These are phyloP conservation scores for Oreochromis grahami DNA, from an alignment of 2,797 vertebrate species.

Conservation along the genomic window DNA sequence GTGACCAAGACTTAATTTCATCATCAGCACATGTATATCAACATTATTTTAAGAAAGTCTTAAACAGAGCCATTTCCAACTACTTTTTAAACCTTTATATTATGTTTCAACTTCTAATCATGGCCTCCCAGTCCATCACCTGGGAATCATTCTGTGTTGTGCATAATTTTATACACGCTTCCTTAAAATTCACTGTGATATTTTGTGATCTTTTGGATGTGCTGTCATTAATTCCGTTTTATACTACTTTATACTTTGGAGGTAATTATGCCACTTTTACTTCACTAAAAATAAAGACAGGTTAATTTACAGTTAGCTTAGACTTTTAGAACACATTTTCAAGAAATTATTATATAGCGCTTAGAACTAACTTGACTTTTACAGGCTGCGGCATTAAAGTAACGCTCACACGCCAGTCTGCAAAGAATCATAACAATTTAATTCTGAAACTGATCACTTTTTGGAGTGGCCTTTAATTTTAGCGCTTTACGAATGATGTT, in stretches of 20 bases:
- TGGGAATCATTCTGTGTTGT: not conserved
- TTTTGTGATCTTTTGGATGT: not conserved
- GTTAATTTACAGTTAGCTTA: not conserved
- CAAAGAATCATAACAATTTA: not conserved
- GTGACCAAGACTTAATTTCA: not conserved
- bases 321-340: not conserved
- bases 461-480: not conserved
- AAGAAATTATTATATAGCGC: not conserved
- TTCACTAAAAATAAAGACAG: not conserved
- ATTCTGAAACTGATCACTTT: not conserved
- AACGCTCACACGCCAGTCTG: not conserved
- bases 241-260: not conserved
- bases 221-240: not conserved
- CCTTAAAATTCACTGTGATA: not conserved
- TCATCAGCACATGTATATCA: not conserved
- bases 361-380: not conserved
- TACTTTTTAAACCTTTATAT: not conserved
- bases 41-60: not conserved
- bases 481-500: not conserved
- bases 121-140: not conserved
- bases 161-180: not conserved
- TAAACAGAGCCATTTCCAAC: not conserved
- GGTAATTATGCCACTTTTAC: not conserved
- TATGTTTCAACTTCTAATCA: not conserved
- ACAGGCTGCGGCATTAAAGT: not conserved